Base-by-base conservation (phyloP, 1,140 invertebrate species). In the Diorhabda elongata region DNA sequence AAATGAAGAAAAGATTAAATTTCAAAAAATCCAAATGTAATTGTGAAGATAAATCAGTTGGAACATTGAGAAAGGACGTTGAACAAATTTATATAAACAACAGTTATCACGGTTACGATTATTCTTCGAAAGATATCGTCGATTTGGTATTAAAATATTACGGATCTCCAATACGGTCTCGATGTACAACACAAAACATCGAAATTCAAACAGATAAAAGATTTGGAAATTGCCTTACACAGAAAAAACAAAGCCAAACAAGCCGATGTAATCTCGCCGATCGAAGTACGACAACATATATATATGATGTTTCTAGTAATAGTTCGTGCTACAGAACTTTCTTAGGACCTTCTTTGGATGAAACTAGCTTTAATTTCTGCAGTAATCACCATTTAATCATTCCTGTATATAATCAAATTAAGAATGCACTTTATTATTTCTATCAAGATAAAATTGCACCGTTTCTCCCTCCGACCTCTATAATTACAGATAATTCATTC, bases 141-240 rank as follows among this genome's bases (percentile, higher is more conserved):
- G n/a, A 43, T 43, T 44, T 62, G 43, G 61, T 62, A n/a, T 5
- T 62, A 44, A 62, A 62, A 62, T 62, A 62, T 62, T 62, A 44
- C 11, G 61, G 61, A 44, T 44, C 61, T 62, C 61, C 42, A n/a
- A 6, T 8, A 6, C n/a, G 2, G 2, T 6, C n/a, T 52, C 6
- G n/a, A n/a, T n/a, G 6, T 6, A 52, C n/a, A 52, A 52, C 47
- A 52, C 47, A 52, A 2, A 2, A 3, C 6, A n/a, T n/a, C 6
- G 47, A 52, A n/a, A 52, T 2, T 4, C 47, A 52, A 4, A 26
- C 26, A 26, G 26, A 26, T 26, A 26, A 26, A 26, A 26, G 26
- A 26, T 26, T 26, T 26, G 26, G 26, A 26, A 26, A 26, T 26
- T 26, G 26, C 26, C 26, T 26, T 26, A 26, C 26, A 26, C 26